Base-by-base conservation (phyloP, 37 sponge, comb jelly and placozoan genomes). In the Dysidea cf. avara region DNA sequence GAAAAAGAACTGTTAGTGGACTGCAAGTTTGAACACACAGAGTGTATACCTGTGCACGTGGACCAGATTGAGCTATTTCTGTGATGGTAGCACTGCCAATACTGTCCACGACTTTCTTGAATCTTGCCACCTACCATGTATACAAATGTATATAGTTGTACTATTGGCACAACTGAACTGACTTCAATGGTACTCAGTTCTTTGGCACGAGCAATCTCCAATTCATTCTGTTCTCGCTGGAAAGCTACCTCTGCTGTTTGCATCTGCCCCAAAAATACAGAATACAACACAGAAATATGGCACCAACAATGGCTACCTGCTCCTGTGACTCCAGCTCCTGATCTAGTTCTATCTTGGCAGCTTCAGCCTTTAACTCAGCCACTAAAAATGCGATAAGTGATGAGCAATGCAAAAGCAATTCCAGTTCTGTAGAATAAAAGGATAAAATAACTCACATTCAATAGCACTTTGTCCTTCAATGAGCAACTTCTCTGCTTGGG, bases 401-500 rank as follows among this genome's bases (percentile, higher is more conserved):
- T 35, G 46, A n/a, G n/a, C n/a, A n/a, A n/a, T n/a, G n/a, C n/a
- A n/a, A n/a, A n/a, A n/a, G n/a, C n/a, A n/a, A n/a, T n/a, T n/a
- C n/a, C n/a, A n/a, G n/a, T n/a, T n/a, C n/a, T n/a, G n/a, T n/a
- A n/a, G n/a, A n/a, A n/a, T n/a, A n/a, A n/a, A n/a, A n/a, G n/a
- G 12, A 14, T 3, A n/a, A 24, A 20, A 2, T 5, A 11, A 72
- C 89, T 66, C 43, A 89, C 90, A 22, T 39, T 89, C 94, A 64
- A 94, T 94, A 22, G 80, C 94, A 86, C 91, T 89, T 62, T 90
- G 80, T 28, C 94, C 91, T 43, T 94, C 94, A 64, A 94, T 94
- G 54, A 94, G 81, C 47, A 89, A 71, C 71, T 70, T 85, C 70
- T 94, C 90, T 35, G 94, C 90, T 39, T 82, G 79, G 18, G 94